A percentile compares a stretch with the other conserved stretches of the same genome.
phyloP scores from a whole-genome alignment of 2,113 vertebrate species.

The Mohoua ochrocephala region DNA sequence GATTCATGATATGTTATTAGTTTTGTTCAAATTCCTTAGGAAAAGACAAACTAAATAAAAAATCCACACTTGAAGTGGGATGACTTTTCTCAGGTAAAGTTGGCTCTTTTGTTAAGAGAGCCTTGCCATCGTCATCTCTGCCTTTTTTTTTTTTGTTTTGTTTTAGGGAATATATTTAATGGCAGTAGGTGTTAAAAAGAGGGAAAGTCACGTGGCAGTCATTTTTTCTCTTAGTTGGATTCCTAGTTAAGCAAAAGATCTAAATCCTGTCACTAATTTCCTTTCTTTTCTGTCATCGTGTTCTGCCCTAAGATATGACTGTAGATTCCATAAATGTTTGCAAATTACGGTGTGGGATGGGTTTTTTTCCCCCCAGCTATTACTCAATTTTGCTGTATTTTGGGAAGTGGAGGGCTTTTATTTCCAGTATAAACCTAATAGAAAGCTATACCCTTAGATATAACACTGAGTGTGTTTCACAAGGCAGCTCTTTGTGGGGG shows the following conservation, averaged over 20 bases:
- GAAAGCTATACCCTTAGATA: background rate
- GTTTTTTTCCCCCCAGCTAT: background rate
- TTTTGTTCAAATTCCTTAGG: background rate
- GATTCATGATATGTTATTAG: background rate
- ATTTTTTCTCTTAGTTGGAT: background rate
- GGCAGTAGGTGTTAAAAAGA: background rate
- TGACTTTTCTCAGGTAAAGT: background rate
- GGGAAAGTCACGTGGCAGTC: background rate
- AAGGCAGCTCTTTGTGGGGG: background rate
- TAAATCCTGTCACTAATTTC: background rate
- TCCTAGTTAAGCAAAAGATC: background rate
- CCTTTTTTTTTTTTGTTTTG: background rate
- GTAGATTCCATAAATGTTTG: background rate
- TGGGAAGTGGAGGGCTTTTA: background rate
- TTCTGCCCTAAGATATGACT: background rate
- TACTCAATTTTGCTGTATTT: background rate
- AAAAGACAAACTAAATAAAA: background rate
- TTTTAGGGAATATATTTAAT: background rate
- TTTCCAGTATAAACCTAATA: background rate
- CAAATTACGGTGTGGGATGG: background rate
- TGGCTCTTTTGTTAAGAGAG: background rate
- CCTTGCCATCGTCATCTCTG: background rate
- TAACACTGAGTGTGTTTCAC: background rate
- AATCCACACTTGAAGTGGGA: background rate
- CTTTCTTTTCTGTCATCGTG: background rate